Conservation (phyloP, 2,797 vertebrate species). For the Sciurus carolinensis region DNA sequence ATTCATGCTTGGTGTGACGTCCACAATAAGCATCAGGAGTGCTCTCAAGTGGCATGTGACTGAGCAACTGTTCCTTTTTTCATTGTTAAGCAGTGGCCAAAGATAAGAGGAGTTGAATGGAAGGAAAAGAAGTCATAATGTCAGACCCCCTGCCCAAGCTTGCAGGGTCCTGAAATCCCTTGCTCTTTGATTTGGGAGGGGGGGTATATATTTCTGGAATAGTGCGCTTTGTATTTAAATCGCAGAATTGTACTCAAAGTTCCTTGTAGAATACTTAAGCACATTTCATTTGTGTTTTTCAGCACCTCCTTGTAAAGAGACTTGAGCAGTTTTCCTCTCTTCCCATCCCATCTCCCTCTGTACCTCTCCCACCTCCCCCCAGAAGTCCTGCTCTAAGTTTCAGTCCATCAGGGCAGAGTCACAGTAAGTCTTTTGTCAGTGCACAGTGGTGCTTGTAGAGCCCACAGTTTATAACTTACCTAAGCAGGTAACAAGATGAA, state of each 20-base stretch:
- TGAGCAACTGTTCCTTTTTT: neutral
- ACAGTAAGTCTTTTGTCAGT: neutral
- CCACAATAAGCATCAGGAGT: neutral
- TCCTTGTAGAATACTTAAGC: constrained; percentile 6
- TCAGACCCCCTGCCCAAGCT: neutral
- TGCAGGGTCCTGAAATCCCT: neutral
- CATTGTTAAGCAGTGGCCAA: neutral
- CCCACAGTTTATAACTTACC: neutral
- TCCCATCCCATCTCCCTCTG: neutral
- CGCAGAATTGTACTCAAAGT: neutral
- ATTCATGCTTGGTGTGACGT: neutral
- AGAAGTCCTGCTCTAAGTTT: neutral
- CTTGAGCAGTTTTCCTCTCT: neutral
- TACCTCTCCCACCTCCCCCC: neutral
- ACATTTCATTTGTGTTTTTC: neutral
- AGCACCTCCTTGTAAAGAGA: neutral
- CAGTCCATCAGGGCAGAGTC: neutral
- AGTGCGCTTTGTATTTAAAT: constrained; percentile 16
- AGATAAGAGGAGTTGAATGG: neutral
- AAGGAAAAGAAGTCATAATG: neutral
- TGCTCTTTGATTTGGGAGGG: neutral
- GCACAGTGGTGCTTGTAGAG: neutral
- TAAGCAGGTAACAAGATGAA: neutral
- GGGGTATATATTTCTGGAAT: neutral
- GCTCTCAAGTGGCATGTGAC: neutral